phyloP scores from a whole-genome alignment of 2,113 vertebrate species.

The Dicentrarchus labrax region DNA sequence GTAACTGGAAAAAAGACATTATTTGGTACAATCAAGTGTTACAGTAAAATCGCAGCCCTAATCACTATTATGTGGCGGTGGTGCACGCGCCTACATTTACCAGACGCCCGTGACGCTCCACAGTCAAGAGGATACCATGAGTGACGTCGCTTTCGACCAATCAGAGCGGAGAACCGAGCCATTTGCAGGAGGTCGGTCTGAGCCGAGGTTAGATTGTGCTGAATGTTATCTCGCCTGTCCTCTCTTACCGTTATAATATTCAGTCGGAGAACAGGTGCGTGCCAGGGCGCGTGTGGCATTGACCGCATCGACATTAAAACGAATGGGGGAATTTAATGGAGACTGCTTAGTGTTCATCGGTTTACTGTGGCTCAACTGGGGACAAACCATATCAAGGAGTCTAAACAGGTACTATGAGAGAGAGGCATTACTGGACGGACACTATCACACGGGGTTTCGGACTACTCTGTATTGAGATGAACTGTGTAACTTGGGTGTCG shows the following conservation, averaged over 20 bases:
- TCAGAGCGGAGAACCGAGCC: constrained; percentile 54
- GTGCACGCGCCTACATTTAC: constrained; percentile 60
- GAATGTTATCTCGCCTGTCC: constrained; percentile 51
- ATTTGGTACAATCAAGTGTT: neutral
- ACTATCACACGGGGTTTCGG: constrained; percentile 25
- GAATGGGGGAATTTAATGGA: neutral
- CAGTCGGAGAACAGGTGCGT: constrained; percentile 63
- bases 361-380: constrained; percentile 48
- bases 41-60: neutral
- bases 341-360: neutral
- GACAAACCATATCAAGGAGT: constrained; percentile 40
- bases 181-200: constrained; percentile 29
- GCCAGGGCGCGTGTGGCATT: neutral
- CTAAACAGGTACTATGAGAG: constrained; percentile 62
- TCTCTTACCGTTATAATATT: constrained; percentile 27
- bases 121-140: constrained; percentile 54
- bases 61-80: too few species aligned
- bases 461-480: constrained; percentile 42
- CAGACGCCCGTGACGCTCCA: constrained; percentile 50
- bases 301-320: constrained; percentile 2
- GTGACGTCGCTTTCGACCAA: constrained; percentile 78
- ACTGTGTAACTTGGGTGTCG: constrained; percentile 54
- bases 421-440: constrained; percentile 46
- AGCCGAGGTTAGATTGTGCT: constrained; percentile 74
- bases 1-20: neutral